Base-by-base conservation (phyloP, 2,113 vertebrate genomes). In the Ochotona princeps region DNA sequence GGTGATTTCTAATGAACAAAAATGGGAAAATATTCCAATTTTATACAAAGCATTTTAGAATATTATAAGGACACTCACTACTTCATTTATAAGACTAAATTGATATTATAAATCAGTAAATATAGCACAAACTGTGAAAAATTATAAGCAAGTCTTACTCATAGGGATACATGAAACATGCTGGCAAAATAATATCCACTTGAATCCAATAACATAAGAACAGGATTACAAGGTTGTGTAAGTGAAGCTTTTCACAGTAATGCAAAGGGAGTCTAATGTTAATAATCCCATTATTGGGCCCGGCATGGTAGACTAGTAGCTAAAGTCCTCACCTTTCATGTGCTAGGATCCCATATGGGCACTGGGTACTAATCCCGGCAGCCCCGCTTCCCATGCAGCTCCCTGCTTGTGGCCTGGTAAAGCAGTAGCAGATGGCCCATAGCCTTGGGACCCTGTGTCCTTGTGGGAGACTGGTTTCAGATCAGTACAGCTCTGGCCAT, bases 1-100 rank as follows among this genome's bases (percentile, higher is more conserved):
- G 49, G 20, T 87, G 70, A 74, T 82, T 72, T 87, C 57, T 91
- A 92, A 89, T 93, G 25, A 73, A 72, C 11, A 57, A 30, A 67
- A 83, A 79, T 83, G 12, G 47, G 5, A 51, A 78, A 54, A 73
- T 65, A 47, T 73, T 74, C 20, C 9, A 82, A 5, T 49, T 89
- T 89, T 72, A 38, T 14, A 74, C 17, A 65, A 74, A 90, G 18
- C 25, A 73, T 88, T 87, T 96, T 2, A 26, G 51, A 86, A 69
- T 8, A 47, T 61, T 84, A 38, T 76, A 84, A 69, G 11, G 80
- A 38, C 21, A 81, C 35, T 51, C 28, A 8, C 25, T 67, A 11
- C 47, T 79, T 35, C 65, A 60, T 87, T 60, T 80, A 3, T 85
- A 54, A 57, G 57, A 20, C 25, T 80, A 90, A 78, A 14, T 21